phyloP scores from a whole-genome alignment of 2,797 vertebrate genomes.

The Tiaroga cobitis region DNA sequence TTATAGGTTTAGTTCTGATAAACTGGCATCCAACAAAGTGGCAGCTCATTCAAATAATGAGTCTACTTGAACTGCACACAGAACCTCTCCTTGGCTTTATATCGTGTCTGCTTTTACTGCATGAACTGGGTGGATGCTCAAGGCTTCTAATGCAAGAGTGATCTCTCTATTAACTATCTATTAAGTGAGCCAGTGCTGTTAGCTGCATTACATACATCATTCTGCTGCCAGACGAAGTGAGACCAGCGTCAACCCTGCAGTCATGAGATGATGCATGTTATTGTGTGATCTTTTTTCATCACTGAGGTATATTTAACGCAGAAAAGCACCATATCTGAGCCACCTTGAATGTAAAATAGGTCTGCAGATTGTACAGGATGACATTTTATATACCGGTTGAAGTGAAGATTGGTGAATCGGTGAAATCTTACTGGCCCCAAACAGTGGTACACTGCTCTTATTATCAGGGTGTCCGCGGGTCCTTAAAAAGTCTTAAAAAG shows the following conservation, averaged over 20 bases:
- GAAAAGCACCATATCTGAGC: not conserved
- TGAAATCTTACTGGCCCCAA: no score
- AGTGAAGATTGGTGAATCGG: not conserved
- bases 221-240: not conserved
- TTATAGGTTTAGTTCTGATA: not conserved
- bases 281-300: not conserved
- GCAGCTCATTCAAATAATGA: not conserved
- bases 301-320: not conserved
- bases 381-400: not conserved
- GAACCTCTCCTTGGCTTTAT: constrained; percentile 5
- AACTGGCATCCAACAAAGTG: not conserved
- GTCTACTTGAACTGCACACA: not conserved
- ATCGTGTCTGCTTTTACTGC: constrained; percentile 8
- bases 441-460: not conserved
- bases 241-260: not conserved
- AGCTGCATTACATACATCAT: not conserved
- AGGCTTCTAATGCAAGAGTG: not conserved
- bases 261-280: not conserved
- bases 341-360: not conserved
- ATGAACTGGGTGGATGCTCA: not conserved
- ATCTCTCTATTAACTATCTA: constrained; percentile 1
- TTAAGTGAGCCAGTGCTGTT: not conserved
- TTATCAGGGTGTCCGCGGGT: no score
- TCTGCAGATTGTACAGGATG: not conserved
- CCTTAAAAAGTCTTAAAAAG: no score